These are phyloP conservation scores for Clinocottus analis DNA, from an alignment of 2,113 vertebrate genomes.

Conservation along the genomic window DNA sequence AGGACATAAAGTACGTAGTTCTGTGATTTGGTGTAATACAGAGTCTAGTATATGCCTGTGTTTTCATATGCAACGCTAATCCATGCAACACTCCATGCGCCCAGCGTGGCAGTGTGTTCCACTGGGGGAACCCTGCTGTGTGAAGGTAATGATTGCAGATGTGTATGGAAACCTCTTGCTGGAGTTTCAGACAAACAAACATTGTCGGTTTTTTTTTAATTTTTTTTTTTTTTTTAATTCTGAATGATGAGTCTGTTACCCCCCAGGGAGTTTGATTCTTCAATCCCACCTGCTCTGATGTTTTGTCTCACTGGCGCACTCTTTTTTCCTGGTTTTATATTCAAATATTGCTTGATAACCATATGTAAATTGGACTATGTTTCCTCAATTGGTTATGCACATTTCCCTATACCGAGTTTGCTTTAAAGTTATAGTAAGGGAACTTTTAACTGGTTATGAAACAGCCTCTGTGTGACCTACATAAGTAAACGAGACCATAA, in stretches of 20 bases:
- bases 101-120: constrained; percentile 68
- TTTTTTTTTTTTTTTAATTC: constrained; percentile 50
- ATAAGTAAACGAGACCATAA: too few species aligned
- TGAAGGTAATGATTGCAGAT: constrained; percentile 73
- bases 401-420: too few species aligned
- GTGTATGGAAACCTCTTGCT: constrained; percentile 76
- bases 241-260: constrained; percentile 55
- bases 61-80: constrained; percentile 52
- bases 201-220: constrained; percentile 22
- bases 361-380: constrained; percentile 4
- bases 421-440: too few species aligned
- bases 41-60: constrained; percentile 19
- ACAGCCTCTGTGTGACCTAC: too few species aligned
- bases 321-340: constrained; percentile 24
- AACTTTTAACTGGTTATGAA: too few species aligned
- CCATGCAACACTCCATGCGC: constrained; percentile 62
- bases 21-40: constrained; percentile 5
- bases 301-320: constrained; percentile 10
- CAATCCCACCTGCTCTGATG: constrained; percentile 41
- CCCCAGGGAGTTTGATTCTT: constrained; percentile 47
- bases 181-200: constrained; percentile 58
- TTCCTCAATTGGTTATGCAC: neutral
- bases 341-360: constrained; percentile 9
- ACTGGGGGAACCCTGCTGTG: constrained; percentile 66
- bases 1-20: neutral